Evolutionary conservation across 2,888 invertebrate species (phyloP).

Genomic region (Uloborus plumipes): DNA sequence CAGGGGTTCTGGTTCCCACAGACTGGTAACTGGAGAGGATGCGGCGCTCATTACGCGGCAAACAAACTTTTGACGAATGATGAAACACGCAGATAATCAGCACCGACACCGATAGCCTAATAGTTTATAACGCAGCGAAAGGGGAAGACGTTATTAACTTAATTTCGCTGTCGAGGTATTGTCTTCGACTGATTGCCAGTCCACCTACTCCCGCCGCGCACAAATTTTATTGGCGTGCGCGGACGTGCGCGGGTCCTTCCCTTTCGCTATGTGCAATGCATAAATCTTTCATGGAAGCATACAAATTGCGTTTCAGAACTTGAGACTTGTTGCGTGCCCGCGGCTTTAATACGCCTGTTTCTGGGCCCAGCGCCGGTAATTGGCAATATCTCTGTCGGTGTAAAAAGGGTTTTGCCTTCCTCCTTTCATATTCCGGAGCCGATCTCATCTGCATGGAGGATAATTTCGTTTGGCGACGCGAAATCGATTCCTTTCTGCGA

Average conservation of each 20-base stretch:
- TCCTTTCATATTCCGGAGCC: constrained; percentile 35
- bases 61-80: constrained; percentile 65
- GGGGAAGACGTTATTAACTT: constrained; percentile 62
- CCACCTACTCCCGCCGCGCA: neutral
- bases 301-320: constrained; percentile 65
- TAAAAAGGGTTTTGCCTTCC: constrained; percentile 42
- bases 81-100: constrained; percentile 59
- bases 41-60: constrained; percentile 55
- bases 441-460: constrained; percentile 63
- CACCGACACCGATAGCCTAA: constrained; percentile 33
- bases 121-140: constrained; percentile 45
- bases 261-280: constrained; percentile 25
- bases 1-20: constrained; percentile 54
- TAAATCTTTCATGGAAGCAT: constrained; percentile 64
- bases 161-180: constrained; percentile 63
- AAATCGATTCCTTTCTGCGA: constrained; percentile 53
- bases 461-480: constrained; percentile 56
- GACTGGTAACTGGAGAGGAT: constrained; percentile 46
- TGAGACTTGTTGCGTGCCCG: constrained; percentile 62
- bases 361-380: constrained; percentile 38
- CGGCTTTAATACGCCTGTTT: constrained; percentile 46
- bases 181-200: constrained; percentile 45
- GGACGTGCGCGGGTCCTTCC: constrained; percentile 36
- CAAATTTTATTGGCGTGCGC: constrained; percentile 59
- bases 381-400: constrained; percentile 64